Evolutionary conservation across 2,888 invertebrate genomes (phyloP), one percentile per base, ranked within the genome.

Genomic region (Nezara viridula): DNA sequence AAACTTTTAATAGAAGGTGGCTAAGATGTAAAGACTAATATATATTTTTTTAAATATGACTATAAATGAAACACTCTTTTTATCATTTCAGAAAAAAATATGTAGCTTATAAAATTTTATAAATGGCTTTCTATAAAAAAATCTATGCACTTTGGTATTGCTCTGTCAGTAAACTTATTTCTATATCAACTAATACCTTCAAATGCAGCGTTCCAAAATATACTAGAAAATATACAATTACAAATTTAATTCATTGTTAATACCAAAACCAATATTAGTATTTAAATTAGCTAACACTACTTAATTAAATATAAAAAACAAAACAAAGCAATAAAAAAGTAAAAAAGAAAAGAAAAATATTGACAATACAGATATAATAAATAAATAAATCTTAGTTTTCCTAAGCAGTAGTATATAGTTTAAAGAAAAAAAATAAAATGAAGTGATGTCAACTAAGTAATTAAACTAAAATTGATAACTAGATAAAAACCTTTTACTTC

Each of bases 121-220:
- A 81, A 81, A 81, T 81, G 40, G 44, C 81, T 47, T 44, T 44
- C 44, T 81, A 81, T 44, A 44, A 81, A 81, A 73, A 81, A 81
- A 81, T 81, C 81, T 81, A 81, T n/a, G 81, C 81, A 81, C 81
- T 81, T 81, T 81, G 81, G 81, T 81, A 81, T 81, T 44, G 21
- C 44, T 77, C 40, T 81, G 4, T 81, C 44, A n/a, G 16, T 47
- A 37, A 44, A 81, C 12, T 44, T 81, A 47, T 44, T 81, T 44
- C 40, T 81, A 77, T 12, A 77, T 37, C 77, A 9, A 37, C 37
- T 24, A 44, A 5, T 81, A 81, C 81, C 44, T 81, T 47, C n/a
- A 81, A 44, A 81, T n/a, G 16, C 24, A 73, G 37, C 32, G 7
- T 73, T 73, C 37, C 32, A 73, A 73, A 32, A 81, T 44, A 21